phyloP scores from a whole-genome alignment of 2,888 invertebrate genomes.

The Strigamia maritima region DNA sequence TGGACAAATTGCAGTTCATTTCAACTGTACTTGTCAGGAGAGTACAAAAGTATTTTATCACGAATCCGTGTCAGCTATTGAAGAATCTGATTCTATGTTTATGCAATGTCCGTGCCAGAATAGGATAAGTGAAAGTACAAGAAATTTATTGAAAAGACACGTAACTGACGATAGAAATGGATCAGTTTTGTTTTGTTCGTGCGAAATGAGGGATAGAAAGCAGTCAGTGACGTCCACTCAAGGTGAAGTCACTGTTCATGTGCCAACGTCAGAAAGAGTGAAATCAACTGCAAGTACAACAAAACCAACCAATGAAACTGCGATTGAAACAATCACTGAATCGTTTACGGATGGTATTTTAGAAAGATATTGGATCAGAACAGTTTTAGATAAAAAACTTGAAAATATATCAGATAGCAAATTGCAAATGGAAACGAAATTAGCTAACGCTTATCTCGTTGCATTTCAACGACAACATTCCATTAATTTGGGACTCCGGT shows the following conservation, averaged over 20 bases:
- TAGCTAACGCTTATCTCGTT: neutral
- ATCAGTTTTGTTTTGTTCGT: constrained; percentile 1
- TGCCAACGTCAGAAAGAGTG: neutral
- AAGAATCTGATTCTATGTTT: neutral
- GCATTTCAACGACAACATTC: neutral
- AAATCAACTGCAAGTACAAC: neutral
- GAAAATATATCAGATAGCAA: neutral
- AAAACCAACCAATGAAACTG: neutral
- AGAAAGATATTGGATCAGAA: neutral
- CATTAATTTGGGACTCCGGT: neutral
- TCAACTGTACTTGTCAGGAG: neutral
- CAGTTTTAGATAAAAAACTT: neutral
- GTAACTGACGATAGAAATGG: neutral
- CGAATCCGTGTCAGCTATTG: neutral
- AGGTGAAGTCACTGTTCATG: neutral
- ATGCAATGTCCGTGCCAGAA: neutral
- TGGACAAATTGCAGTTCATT: neutral
- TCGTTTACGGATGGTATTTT: neutral
- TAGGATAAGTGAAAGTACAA: neutral
- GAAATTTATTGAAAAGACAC: neutral
- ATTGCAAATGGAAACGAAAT: neutral
- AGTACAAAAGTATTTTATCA: neutral
- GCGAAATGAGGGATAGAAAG: neutral
- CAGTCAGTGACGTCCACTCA: neutral
- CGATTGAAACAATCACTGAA: neutral